Evolutionary conservation across 2,888 invertebrate genomes (phyloP).

Genomic region (Nomada fabriciana): DNA sequence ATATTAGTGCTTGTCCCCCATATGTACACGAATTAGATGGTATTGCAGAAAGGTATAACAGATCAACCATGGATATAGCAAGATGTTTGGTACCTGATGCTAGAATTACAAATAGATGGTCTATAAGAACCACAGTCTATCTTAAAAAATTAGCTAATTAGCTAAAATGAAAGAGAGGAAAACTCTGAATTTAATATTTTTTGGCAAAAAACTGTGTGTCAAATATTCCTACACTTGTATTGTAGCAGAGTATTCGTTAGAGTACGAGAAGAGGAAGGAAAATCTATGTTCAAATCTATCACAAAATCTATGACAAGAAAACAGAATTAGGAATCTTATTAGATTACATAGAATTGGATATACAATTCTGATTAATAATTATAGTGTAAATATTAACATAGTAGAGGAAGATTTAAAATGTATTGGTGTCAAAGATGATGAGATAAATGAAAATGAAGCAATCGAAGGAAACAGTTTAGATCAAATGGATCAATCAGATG

Average conservation of each 20-base stretch:
- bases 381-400: not conserved
- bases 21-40: too few species aligned
- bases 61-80: too few species aligned
- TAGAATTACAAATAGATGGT: too few species aligned
- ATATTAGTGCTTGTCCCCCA: too few species aligned
- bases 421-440: not conserved
- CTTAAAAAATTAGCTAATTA: slow-evolving; percentile 26
- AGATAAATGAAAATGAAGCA: not conserved
- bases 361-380: slow-evolving; percentile 43
- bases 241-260: slow-evolving; percentile 15
- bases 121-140: slow-evolving; percentile 30
- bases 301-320: slow-evolving; percentile 50
- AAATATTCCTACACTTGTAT: slow-evolving; percentile 37
- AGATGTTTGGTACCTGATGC: too few species aligned
- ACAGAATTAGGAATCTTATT: slow-evolving; percentile 51
- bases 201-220: slow-evolving; percentile 42
- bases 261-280: slow-evolving; percentile 15
- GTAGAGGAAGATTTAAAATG: not conserved
- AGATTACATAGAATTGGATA: slow-evolving; percentile 60
- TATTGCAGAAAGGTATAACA: too few species aligned
- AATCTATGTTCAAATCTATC: too few species aligned
- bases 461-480: not conserved
- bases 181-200: slow-evolving; percentile 16
- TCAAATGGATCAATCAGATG: not conserved
- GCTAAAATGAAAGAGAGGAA: slow-evolving; percentile 17